Base-by-base conservation (phyloP, 2,797 vertebrate species). In the Hypotaenidia okinawae region DNA sequence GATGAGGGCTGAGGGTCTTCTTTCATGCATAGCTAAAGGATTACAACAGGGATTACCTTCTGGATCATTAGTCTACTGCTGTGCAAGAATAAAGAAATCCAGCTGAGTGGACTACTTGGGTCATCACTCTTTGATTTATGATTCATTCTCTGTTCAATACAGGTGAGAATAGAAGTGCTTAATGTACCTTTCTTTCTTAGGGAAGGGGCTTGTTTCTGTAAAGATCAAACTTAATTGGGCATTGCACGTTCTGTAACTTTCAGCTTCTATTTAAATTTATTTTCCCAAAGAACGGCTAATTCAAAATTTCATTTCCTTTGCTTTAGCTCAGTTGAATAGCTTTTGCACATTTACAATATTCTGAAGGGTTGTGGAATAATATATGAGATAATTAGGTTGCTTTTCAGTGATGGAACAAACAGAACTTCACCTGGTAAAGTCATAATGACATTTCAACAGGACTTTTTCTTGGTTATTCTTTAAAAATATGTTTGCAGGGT, bases 41-140 rank as follows among this genome's bases (percentile, higher is more conserved):
- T 97, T 95, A 95, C 75, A 66, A 64, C 32, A 77, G 67, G 74
- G 87, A 90, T 96, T 96, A 95, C 77, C 67, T 94, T 83, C 63
- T 76, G 49, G 69, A 94, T 96, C 67, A 91, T 97, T 95, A 95
- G 84, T 73, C 84, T 68, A 76, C 93, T 90, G 86, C 83, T 92
- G 84, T 64, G 89, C 32, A 81, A 58, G 52, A 86, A 93, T 86
- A 97, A 96, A 97, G 93, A 94, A 80, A 90, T 90, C 73, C 75
- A 92, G n/a, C 67, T 77, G 88, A 94, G 86, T 81, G 66, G 75
- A 72, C 74, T 90, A 73, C 91, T 95, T 93, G 77, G 76, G 75
- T 90, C 93, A 73, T 81, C 0, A 2, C 59, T 84, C 73, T 93
- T 92, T 89, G 89, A 90, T 83, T 94, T 87, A 68, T 94, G 89